Evolutionary conservation across 2,888 invertebrate genomes (phyloP).

Genomic region (Cosmia trapezina): DNA sequence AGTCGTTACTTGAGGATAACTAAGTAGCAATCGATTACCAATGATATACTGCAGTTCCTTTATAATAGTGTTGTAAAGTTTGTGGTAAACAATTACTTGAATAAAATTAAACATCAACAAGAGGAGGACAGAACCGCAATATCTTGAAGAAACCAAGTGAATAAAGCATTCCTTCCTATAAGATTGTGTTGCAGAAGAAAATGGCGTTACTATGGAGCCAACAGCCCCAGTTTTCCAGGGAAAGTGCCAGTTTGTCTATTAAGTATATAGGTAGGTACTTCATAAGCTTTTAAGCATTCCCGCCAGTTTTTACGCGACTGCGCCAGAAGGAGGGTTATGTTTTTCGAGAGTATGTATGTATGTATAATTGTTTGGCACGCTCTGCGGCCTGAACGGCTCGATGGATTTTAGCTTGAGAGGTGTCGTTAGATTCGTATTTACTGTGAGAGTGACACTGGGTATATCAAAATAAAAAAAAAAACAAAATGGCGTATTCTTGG

Average conservation of each 20-base stretch:
- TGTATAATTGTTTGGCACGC: no score
- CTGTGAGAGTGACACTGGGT: no score
- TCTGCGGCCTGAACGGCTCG: no score
- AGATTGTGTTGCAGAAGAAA: constrained; percentile 19
- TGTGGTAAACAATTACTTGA: not conserved
- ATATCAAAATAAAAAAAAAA: no score
- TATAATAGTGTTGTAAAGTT: not conserved
- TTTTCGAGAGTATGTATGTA: no score
- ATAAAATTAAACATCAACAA: not conserved
- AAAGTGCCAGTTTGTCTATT: constrained; percentile 3
- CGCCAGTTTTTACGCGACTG: not conserved
- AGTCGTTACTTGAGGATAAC: not conserved
- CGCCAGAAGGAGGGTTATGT: no score
- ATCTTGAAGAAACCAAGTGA: constrained; percentile 17
- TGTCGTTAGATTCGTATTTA: no score
- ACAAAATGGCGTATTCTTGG: no score
- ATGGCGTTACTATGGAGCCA: constrained; percentile 18
- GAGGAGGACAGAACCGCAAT: constrained; percentile 6
- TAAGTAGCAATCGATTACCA: not conserved
- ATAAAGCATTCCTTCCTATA: constrained; percentile 4
- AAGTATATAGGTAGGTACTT: not conserved
- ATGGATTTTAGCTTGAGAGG: no score
- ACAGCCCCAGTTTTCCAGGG: not conserved
- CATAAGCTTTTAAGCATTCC: not conserved
- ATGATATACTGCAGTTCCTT: not conserved